Base-by-base conservation (phyloP, 2,888 invertebrate genomes). In the Hirtodrosophila confusa region DNA sequence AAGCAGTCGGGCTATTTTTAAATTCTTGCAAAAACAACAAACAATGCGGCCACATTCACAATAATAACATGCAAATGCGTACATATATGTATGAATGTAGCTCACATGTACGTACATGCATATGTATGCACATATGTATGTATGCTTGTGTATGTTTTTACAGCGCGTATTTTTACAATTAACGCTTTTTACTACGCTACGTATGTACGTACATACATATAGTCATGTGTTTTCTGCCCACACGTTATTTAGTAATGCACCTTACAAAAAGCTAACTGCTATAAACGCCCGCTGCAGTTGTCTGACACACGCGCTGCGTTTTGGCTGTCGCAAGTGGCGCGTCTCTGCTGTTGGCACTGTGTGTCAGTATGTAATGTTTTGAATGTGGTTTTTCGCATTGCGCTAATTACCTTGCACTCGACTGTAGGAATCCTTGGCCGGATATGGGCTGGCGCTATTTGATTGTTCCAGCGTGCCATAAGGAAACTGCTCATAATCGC, bases 401-500 rank as follows among this genome's bases (percentile, higher is more conserved):
- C 39, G 24, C 17, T 50, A 78, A 67, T 73, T 90, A 91, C 91
- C 91, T 91, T 91, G 90, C 62, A 91, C 91, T 71, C 88, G 88
- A 55, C 89, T 90, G 75, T 91, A 91, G 33, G 90, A 89, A 72
- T 91, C 91, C 79, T 90, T 91, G 62, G 79, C 70, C 43, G 78
- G 72, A 64, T 85, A 82, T 4, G 89, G 56, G 49, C 71, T 87
- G 23, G 78, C 78, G 48, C 69, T 87, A 33, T 69, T 80, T 44
- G 74, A 74, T 33, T 88, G 82, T 66, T 91, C 91, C 60, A 91
- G 69, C 33, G 91, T 89, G 31, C 91, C 91, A 84, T 91, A 91
- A 60, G 91, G 91, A 48, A 93, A 92, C 70, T 92, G 92, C 71
- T 93, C 93, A 80, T 93, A 93, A 78, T 93, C 93, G 23, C 93